Percentiles rank a stretch among this genome's conserved stretches.
Conservation (phyloP, 1,140 invertebrate genomes). For the Aradophagus sp. region DNA sequence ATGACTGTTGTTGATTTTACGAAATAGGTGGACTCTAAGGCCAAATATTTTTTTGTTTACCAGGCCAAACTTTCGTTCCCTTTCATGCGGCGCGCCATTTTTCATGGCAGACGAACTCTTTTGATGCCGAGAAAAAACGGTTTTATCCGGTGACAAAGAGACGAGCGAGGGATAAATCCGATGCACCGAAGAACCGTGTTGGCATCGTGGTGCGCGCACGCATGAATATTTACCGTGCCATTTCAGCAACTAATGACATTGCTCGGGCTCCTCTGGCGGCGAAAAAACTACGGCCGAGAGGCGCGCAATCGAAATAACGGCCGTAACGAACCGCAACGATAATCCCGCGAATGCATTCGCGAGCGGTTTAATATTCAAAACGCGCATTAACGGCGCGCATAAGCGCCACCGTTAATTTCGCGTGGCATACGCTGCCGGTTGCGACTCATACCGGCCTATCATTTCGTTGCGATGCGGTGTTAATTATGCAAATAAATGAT, state of each 20-base stretch:
- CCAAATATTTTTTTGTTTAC: constrained; percentile 47
- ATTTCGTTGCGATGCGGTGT: constrained; percentile 64
- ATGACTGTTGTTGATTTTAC: constrained; percentile 31
- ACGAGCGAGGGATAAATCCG: constrained; percentile 39
- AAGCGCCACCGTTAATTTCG: constrained; percentile 67
- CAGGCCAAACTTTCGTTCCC: constrained; percentile 34
- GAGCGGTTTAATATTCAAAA: constrained; percentile 68
- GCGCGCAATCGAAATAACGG: constrained; percentile 29
- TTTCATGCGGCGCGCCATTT: constrained; percentile 45
- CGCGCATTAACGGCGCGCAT: constrained; percentile 58
- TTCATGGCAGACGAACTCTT: constrained; percentile 50
- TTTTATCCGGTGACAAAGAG: constrained; percentile 54
- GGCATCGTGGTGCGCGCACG: constrained; percentile 8
- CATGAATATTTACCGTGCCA: constrained; percentile 53
- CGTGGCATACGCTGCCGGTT: constrained; percentile 57
- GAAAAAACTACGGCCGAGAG: constrained; percentile 7
- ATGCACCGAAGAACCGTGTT: constrained; percentile 23
- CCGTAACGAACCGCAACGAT: constrained; percentile 29
- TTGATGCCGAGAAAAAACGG: constrained; percentile 38
- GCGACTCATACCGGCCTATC: constrained; percentile 45
- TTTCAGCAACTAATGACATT: constrained; percentile 42
- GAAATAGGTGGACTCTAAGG: constrained; percentile 7
- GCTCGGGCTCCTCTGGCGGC: constrained; percentile 5
- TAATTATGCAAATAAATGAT: constrained; percentile 72
- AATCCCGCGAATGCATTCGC: constrained; percentile 43